These are phyloP conservation scores for Molothrus ater DNA, from an alignment of 2,797 vertebrate species.

Conservation along the genomic window DNA sequence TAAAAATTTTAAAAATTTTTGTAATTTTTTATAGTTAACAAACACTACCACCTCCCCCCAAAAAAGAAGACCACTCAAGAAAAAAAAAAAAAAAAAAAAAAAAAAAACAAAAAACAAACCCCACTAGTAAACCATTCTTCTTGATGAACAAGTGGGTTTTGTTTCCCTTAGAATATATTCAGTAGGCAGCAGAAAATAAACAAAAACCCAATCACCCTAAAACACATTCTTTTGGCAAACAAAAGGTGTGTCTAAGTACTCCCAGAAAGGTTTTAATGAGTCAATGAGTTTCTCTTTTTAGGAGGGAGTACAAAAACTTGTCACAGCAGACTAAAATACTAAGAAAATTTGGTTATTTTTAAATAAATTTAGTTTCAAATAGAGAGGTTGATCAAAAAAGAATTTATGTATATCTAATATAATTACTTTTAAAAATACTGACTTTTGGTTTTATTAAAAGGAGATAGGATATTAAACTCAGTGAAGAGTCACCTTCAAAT, in stretches of 20 bases:
- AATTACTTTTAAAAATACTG: neutral
- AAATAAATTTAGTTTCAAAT: neutral
- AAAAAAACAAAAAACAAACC: fast-evolving
- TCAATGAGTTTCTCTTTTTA: neutral
- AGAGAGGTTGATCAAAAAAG: neutral
- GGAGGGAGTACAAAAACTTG: neutral
- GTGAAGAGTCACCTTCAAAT: neutral
- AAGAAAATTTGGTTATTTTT: neutral
- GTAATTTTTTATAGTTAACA: neutral
- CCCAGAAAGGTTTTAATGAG: neutral
- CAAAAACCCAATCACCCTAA: neutral
- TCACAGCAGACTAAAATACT: neutral
- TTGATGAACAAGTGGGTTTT: neutral
- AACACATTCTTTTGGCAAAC: neutral
- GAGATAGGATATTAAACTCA: neutral
- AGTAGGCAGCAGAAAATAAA: neutral
- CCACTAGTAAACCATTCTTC: neutral
- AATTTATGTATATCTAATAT: neutral
- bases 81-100: fast-evolving
- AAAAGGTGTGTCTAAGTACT: neutral
- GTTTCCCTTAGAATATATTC: neutral
- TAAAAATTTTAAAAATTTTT: neutral
- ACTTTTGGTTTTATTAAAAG: neutral
- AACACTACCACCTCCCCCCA: neutral
- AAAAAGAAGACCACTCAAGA: too few species aligned